phyloP scores from a whole-genome alignment of 2,113 vertebrate species.

The Zapus hudsonius region DNA sequence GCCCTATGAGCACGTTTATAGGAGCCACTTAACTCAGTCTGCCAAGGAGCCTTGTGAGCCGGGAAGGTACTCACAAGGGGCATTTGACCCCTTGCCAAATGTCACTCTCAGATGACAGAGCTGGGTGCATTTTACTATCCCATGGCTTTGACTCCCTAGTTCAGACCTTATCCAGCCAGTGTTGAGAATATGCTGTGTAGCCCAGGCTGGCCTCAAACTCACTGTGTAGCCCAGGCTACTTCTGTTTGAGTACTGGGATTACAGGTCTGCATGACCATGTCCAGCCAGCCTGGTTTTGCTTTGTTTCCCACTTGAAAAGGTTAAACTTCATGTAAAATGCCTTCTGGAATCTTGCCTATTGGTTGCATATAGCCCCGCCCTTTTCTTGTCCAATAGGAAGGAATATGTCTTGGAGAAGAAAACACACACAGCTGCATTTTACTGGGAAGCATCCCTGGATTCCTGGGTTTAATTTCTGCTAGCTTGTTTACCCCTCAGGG shows the following conservation, averaged over 20 bases:
- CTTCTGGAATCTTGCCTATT: not conserved
- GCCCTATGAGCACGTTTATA: no score
- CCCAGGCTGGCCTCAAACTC: not conserved
- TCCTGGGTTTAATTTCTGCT: not conserved
- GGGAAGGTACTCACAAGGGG: no score
- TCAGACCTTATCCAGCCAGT: not conserved
- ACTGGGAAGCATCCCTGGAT: not conserved
- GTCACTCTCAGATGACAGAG: not conserved
- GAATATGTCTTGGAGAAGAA: no score
- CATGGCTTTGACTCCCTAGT: not conserved
- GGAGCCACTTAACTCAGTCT: not conserved
- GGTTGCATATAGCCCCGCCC: not conserved
- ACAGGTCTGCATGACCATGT: not conserved
- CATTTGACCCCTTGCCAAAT: not conserved
- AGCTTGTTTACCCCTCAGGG: slow-evolving; percentile 39
- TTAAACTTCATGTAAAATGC: not conserved
- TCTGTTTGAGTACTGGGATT: not conserved
- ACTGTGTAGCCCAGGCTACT: not conserved
- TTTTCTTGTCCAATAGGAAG: not conserved
- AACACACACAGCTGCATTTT: no score
- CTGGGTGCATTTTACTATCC: not conserved
- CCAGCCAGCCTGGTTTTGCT: not conserved
- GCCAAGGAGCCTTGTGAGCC: not conserved
- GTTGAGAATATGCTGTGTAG: not conserved
- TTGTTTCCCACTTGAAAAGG: not conserved